phyloP scores from a whole-genome alignment of 2,888 invertebrate genomes.

The Nomada lathburiana region DNA sequence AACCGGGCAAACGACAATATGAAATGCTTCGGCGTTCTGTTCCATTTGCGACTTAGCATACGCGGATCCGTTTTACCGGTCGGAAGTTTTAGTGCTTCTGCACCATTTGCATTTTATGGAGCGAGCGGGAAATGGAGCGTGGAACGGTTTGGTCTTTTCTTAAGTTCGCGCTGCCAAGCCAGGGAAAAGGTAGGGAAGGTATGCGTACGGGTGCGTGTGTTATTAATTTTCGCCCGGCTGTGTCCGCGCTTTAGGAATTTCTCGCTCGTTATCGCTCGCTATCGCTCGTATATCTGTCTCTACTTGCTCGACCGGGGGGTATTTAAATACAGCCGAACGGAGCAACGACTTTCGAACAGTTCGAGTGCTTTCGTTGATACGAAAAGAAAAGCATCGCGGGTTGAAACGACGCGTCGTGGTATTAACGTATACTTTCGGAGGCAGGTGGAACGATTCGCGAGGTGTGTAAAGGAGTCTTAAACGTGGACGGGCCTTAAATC shows the following conservation, averaged over 20 bases:
- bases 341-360: neutral
- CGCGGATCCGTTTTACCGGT: slow-evolving; percentile 2
- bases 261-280: slow-evolving; percentile 24
- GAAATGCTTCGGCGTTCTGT: neutral
- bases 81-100: neutral
- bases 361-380: neutral
- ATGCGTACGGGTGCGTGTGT: neutral
- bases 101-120: slow-evolving; percentile 12
- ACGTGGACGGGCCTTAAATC: slow-evolving; percentile 5
- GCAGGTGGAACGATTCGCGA: neutral
- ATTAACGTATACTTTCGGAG: neutral
- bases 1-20: neutral
- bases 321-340: neutral
- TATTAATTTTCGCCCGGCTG: slow-evolving; percentile 6
- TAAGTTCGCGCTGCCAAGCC: neutral
- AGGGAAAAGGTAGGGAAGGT: neutral
- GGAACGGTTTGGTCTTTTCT: slow-evolving; percentile 19
- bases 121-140: slow-evolving; percentile 22
- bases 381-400: neutral
- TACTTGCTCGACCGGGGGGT: neutral
- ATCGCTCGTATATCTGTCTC: neutral
- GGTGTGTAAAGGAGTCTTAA: slow-evolving; percentile 1
- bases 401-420: neutral
- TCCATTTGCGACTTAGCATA: slow-evolving; percentile 7
- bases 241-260: slow-evolving; percentile 8